These are phyloP conservation scores for Mylabris phalerata DNA, from an alignment of 1,140 invertebrate species.

Conservation along the genomic window DNA sequence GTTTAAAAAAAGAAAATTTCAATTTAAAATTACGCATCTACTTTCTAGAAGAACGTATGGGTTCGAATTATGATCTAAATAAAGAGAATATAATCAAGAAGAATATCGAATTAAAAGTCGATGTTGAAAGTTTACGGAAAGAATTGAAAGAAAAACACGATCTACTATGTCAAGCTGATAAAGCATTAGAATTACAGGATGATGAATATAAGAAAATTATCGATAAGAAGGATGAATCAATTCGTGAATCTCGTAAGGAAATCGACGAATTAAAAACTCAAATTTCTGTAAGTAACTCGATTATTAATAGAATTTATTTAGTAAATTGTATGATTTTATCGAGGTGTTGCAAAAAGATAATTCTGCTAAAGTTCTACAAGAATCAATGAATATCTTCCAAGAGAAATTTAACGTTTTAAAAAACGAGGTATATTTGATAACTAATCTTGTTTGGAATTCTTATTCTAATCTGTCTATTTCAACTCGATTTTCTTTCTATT, in stretches of 20 bases:
- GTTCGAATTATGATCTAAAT: conserved; percentile 52
- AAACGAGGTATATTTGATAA: conserved; percentile 17
- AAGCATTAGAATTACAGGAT: conserved; percentile 59
- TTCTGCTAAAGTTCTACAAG: too few relatives aligned
- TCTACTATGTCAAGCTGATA: conserved; percentile 72
- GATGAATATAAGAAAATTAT: conserved; percentile 38
- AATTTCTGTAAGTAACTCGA: conserved; percentile 21
- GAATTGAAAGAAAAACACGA: conserved; percentile 76
- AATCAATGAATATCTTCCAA: not conserved
- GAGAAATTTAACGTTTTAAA: conserved; percentile 19
- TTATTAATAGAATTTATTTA: not conserved
- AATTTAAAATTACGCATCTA: conserved; percentile 85
- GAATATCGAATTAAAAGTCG: conserved; percentile 60
- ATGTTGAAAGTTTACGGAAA: conserved; percentile 64
- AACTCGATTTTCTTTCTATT: not conserved
- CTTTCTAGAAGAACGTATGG: conserved; percentile 80
- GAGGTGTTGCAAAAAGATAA: too few relatives aligned
- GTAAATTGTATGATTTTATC: too few relatives aligned
- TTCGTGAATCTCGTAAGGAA: conserved; percentile 37
- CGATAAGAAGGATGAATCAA: conserved; percentile 32
- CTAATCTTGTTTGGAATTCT: not conserved
- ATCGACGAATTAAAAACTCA: conserved; percentile 34
- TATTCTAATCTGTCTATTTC: not conserved
- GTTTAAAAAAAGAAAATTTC: conserved; percentile 85
- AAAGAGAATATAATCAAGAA: conserved; percentile 60